phyloP scores from a whole-genome alignment of 2,113 vertebrate genomes.

The Charina bottae region DNA sequence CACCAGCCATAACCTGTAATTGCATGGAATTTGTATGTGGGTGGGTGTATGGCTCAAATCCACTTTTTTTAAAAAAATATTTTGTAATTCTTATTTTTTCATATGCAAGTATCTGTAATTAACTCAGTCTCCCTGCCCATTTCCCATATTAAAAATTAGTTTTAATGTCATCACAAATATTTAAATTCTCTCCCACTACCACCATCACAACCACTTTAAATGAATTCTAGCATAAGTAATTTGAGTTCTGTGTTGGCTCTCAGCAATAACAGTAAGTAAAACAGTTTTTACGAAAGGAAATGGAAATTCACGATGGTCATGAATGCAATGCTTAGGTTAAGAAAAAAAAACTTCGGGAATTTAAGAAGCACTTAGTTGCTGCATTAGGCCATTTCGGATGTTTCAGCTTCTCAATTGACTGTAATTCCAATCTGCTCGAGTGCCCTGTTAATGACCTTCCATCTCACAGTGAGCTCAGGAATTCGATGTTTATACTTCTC shows the following conservation, averaged over 20 bases:
- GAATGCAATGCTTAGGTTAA: conserved; percentile 71
- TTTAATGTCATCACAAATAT: conserved; percentile 62
- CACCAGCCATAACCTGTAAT: background rate
- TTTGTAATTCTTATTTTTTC: conserved; percentile 59
- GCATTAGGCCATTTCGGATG: conserved; percentile 85
- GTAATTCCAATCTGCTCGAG: conserved; percentile 86
- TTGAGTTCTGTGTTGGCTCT: conserved; percentile 65
- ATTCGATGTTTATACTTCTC: conserved; percentile 79
- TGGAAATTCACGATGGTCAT: conserved; percentile 73
- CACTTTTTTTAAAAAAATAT: background rate
- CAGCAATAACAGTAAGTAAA: conserved; percentile 65
- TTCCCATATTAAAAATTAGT: conserved; percentile 70
- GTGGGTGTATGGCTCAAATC: background rate
- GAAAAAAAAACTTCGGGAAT: conserved; percentile 82
- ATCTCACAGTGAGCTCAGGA: conserved; percentile 80
- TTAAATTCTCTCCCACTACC: conserved; percentile 50
- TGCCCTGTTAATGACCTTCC: conserved; percentile 88
- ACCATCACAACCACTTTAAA: background rate
- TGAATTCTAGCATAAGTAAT: conserved; percentile 36
- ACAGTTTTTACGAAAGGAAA: conserved; percentile 72
- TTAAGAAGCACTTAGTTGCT: conserved; percentile 88
- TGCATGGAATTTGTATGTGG: background rate
- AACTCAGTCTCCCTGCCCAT: conserved; percentile 59
- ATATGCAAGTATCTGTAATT: conserved; percentile 52
- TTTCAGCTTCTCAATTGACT: conserved; percentile 84